Percentiles rank a stretch among this genome's conserved stretches.
phyloP scores from a whole-genome alignment of 2,797 vertebrate species.

The Aplochiton taeniatus region DNA sequence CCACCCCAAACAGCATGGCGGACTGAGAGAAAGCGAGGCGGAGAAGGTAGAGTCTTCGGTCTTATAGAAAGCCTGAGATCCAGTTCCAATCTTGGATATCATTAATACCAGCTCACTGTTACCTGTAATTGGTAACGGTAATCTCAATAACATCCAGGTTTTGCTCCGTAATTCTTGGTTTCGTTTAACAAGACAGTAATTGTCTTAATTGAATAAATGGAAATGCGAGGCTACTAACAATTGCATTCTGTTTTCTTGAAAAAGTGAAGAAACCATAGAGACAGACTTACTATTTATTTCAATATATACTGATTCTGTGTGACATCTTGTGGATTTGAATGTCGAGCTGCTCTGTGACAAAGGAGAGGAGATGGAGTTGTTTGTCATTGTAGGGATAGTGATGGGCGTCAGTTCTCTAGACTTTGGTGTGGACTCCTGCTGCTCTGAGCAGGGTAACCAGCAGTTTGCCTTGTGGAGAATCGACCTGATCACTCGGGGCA shows the following conservation, averaged over 20 bases:
- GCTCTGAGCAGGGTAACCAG: conserved; percentile 57
- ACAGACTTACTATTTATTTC: too few relatives aligned
- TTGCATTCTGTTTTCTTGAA: conserved; percentile 11
- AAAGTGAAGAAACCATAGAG: conserved; percentile 7
- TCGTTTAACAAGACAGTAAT: conserved; percentile 66
- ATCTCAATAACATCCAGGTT: conserved; percentile 26
- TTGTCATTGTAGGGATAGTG: conserved; percentile 18
- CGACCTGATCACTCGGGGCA: conserved; percentile 34
- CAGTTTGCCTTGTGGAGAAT: conserved; percentile 75
- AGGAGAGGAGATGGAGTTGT: conserved; percentile 9
- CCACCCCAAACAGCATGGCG: conserved; percentile 62
- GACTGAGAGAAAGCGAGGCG: conserved; percentile 59
- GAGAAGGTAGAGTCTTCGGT: conserved; percentile 76
- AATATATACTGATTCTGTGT: conserved; percentile 7
- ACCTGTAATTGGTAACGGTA: conserved; percentile 72
- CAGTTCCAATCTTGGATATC: conserved; percentile 19
- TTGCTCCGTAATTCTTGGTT: conserved; percentile 48
- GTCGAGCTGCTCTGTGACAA: conserved; percentile 12
- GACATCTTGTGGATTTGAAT: neutral
- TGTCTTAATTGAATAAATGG: conserved; percentile 54
- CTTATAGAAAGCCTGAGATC: conserved; percentile 25
- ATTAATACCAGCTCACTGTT: conserved; percentile 33
- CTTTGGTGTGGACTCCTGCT: conserved; percentile 61
- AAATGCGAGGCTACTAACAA: conserved; percentile 54
- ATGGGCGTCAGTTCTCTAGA: conserved; percentile 66